phyloP scores from a whole-genome alignment of 2,797 vertebrate genomes.

The Acrocephalus scirpaceus region DNA sequence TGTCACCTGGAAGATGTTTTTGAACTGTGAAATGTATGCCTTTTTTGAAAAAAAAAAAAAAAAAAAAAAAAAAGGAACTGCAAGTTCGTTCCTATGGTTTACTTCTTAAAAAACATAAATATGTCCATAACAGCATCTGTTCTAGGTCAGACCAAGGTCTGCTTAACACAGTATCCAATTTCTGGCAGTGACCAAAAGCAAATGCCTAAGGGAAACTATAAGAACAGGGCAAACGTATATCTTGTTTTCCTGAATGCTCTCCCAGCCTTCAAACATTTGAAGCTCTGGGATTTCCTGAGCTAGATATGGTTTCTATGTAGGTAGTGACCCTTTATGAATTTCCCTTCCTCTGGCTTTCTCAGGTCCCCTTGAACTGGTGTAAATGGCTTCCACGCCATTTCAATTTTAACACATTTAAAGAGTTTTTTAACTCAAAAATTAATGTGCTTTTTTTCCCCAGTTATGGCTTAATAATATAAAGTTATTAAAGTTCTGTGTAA shows the following conservation, averaged over 20 bases:
- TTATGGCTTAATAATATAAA: not conserved
- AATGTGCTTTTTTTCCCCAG: not conserved
- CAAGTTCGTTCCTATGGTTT: not conserved
- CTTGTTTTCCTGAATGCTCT: slow-evolving; percentile 34
- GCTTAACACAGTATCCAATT: not conserved
- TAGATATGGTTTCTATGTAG: not conserved
- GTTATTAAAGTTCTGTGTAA: not conserved
- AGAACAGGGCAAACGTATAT: not conserved
- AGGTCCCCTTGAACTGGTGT: not conserved
- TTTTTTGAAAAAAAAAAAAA: not conserved
- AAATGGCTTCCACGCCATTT: not conserved
- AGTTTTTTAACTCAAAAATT: not conserved
- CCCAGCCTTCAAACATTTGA: not conserved
- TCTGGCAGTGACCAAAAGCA: not conserved
- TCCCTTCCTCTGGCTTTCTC: not conserved
- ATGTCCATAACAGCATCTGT: not conserved
- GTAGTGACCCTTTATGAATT: slow-evolving; percentile 18
- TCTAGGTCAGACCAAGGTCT: not conserved
- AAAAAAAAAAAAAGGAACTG: not conserved
- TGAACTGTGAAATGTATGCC: not conserved
- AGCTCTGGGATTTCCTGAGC: slow-evolving; percentile 47
- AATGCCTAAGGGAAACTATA: not conserved
- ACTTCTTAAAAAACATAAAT: not conserved
- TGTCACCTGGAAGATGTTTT: not conserved
- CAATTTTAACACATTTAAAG: not conserved